Base-by-base conservation (phyloP, 2,888 invertebrate species). In the Nephrocerus scutellatus region DNA sequence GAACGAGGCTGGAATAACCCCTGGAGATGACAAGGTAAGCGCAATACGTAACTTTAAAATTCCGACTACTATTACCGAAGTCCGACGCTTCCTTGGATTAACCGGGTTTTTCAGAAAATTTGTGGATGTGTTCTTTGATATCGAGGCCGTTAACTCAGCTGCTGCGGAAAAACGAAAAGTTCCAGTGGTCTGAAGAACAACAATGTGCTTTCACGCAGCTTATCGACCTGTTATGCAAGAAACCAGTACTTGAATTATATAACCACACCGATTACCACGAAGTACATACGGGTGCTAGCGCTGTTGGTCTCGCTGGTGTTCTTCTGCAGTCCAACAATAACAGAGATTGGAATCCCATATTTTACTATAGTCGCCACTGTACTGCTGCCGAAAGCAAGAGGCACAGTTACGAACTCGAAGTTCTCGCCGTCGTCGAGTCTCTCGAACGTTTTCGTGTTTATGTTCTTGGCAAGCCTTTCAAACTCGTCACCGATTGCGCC, bases 401-500 rank as follows among this genome's bases (percentile, higher is more conserved):
- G 15, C 48, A 49, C 19, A 49, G 44, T n/a, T 46, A 47, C 30
- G 47, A 50, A 25, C 19, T 49, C 2, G 39, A 48, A 26, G 43
- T 45, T n/a, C 25, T 50, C 2, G 50, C 46, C 2, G 39, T 44
- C 1, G 49, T 50, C 3, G 50, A n/a, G n/a, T n/a, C n/a, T n/a
- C n/a, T n/a, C n/a, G n/a, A n/a, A n/a, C n/a, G n/a, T n/a, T n/a
- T n/a, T n/a, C n/a, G n/a, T n/a, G n/a, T n/a, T n/a, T n/a, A n/a
- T n/a, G n/a, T n/a, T n/a, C n/a, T n/a, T n/a, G n/a, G n/a, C n/a
- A n/a, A n/a, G n/a, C n/a, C n/a, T n/a, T n/a, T n/a, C n/a, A n/a
- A n/a, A n/a, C n/a, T n/a, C n/a, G n/a, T n/a, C n/a, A n/a, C n/a
- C n/a, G n/a, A n/a, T n/a, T n/a, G n/a, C n/a, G n/a, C n/a, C n/a